Conservation (phyloP, 2,888 invertebrate genomes). For the Drosophila dives region DNA sequence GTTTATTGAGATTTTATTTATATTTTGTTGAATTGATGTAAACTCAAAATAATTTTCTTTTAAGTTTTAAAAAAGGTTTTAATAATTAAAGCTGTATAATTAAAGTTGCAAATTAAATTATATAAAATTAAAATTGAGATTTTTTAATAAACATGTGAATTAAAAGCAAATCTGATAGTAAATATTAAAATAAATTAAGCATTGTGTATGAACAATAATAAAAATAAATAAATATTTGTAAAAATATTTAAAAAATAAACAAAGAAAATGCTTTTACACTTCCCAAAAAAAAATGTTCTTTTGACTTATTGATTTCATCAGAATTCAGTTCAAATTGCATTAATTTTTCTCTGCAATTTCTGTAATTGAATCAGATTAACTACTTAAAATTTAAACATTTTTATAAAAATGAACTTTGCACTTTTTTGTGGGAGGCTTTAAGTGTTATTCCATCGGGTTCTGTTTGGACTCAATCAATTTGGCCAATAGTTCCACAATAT, state of each 20-base stretch:
- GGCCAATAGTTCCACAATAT: constrained; percentile 24
- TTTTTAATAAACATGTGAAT: background rate
- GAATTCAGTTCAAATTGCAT: background rate
- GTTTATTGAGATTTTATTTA: background rate
- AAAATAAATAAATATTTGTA: background rate
- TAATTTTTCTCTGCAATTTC: background rate
- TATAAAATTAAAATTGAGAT: background rate
- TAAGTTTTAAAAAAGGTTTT: background rate
- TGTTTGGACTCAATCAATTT: constrained; percentile 34
- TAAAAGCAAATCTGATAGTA: background rate
- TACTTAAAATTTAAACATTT: background rate
- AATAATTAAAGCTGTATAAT: background rate
- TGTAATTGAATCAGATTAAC: background rate
- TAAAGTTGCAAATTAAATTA: background rate
- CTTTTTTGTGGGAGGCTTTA: background rate
- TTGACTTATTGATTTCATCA: background rate
- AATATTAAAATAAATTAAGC: background rate
- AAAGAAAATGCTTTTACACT: background rate
- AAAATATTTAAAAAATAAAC: background rate
- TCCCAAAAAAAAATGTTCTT: background rate
- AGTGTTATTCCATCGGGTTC: background rate
- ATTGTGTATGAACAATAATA: background rate
- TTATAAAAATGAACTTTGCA: background rate
- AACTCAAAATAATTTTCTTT: background rate
- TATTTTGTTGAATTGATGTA: background rate